These are phyloP conservation scores for Coryphaenoides rupestris DNA, from an alignment of 2,113 vertebrate species.

Conservation along the genomic window DNA sequence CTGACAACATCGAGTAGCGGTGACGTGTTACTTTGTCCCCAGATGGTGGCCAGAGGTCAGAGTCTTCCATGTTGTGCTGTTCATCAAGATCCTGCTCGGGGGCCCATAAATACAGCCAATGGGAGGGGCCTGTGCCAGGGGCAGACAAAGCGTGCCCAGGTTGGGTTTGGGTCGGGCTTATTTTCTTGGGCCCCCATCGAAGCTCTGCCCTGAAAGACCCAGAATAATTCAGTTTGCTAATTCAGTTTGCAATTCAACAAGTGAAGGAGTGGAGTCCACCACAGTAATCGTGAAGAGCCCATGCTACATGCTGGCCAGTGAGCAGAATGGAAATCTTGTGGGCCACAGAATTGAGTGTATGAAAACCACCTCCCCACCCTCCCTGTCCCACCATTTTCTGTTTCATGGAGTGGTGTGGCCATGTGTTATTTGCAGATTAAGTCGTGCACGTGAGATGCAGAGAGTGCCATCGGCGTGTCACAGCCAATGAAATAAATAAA, in stretches of 20 bases:
- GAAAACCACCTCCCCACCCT: not conserved
- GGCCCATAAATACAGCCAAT: too few relatives aligned
- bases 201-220: constrained; percentile 16
- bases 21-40: not conserved
- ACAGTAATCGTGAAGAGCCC: not conserved
- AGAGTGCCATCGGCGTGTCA: not conserved
- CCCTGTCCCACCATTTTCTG: not conserved
- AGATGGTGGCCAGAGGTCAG: too few relatives aligned
- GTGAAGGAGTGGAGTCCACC: constrained; percentile 13
- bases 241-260: constrained; percentile 12
- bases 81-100: too few relatives aligned
- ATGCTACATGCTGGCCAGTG: not conserved
- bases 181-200: too few relatives aligned
- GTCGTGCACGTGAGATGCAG: not conserved
- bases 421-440: constrained; percentile 25
- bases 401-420: constrained; percentile 25
- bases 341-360: not conserved
- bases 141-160: too few relatives aligned
- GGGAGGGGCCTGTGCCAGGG: too few relatives aligned
- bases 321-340: not conserved
- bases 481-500: not conserved
- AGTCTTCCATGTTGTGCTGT: too few relatives aligned
- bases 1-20: too few relatives aligned
- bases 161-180: too few relatives aligned
- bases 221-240: constrained; percentile 8